Conservation (phyloP, 2,113 vertebrate species). For the Podarcis muralis region DNA sequence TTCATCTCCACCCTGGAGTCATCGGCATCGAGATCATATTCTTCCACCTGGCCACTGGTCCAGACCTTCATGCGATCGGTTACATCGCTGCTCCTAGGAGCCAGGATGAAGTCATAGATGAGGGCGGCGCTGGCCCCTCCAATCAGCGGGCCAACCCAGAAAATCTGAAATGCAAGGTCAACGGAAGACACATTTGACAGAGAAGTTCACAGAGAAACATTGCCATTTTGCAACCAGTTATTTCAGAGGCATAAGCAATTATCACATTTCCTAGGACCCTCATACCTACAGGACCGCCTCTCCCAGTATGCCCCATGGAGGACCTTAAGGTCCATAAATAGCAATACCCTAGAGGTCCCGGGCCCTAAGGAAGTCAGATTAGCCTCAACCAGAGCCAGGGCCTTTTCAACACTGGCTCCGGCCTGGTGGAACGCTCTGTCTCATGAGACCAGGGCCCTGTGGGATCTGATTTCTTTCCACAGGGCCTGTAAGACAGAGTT, state of each 20-base stretch:
- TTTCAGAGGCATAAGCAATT: not conserved
- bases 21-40: constrained; percentile 80
- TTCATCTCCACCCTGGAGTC: constrained; percentile 85
- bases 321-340: too few relatives aligned
- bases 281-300: too few relatives aligned
- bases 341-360: too few relatives aligned
- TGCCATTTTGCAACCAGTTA: not conserved
- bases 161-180: constrained; percentile 70
- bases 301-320: too few relatives aligned
- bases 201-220: not conserved
- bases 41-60: constrained; percentile 88
- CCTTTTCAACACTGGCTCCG: too few relatives aligned
- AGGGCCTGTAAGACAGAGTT: too few relatives aligned
- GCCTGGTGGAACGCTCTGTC: too few relatives aligned
- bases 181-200: not conserved
- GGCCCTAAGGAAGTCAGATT: too few relatives aligned
- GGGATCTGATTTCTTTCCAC: too few relatives aligned
- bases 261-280: not conserved
- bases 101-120: constrained; percentile 84
- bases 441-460: too few relatives aligned
- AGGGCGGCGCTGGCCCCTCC: constrained; percentile 76
- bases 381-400: too few relatives aligned
- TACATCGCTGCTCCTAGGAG: constrained; percentile 76
- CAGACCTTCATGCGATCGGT: constrained; percentile 89
- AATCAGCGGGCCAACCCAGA: constrained; percentile 83